Conservation (phyloP, 64 coral and sea anemone species). For the Montipora efflorescens region DNA sequence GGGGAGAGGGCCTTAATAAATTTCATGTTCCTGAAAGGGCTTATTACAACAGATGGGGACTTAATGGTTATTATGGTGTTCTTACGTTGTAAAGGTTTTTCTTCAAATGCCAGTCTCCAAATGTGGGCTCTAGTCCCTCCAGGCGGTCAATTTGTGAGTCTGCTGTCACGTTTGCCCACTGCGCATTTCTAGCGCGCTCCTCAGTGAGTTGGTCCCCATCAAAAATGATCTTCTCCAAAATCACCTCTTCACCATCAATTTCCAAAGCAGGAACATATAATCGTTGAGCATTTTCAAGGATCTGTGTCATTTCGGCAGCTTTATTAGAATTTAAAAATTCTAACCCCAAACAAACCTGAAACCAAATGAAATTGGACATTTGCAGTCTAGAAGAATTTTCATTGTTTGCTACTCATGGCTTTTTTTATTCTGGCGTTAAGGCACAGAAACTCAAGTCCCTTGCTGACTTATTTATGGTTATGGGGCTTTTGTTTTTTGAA, state of each 20-base stretch:
- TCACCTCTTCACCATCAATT: background rate
- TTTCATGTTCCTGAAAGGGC: too few relatives aligned
- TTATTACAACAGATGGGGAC: too few relatives aligned
- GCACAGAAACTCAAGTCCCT: too few relatives aligned
- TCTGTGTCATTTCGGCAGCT: constrained; percentile 58
- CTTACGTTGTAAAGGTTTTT: background rate
- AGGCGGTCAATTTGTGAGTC: constrained; percentile 17
- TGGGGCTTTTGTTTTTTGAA: too few relatives aligned
- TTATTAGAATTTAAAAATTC: constrained; percentile 53
- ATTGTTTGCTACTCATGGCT: too few relatives aligned
- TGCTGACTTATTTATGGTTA: too few relatives aligned
- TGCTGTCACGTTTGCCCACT: constrained; percentile 9
- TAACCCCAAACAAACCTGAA: background rate
- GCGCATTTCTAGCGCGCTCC: constrained; percentile 42
- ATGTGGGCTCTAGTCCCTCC: constrained; percentile 45
- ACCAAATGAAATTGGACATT: too few relatives aligned
- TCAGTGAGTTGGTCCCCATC: constrained; percentile 51
- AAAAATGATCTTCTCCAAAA: constrained; percentile 23
- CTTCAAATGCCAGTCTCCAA: constrained; percentile 54
- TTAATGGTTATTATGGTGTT: too few relatives aligned
- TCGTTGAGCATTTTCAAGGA: constrained; percentile 25
- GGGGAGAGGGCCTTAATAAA: too few relatives aligned
- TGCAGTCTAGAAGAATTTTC: too few relatives aligned
- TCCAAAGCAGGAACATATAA: constrained; percentile 3
- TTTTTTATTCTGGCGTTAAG: too few relatives aligned